Conservation (phyloP, 2,113 vertebrate genomes). For the Synodontis membranacea region DNA sequence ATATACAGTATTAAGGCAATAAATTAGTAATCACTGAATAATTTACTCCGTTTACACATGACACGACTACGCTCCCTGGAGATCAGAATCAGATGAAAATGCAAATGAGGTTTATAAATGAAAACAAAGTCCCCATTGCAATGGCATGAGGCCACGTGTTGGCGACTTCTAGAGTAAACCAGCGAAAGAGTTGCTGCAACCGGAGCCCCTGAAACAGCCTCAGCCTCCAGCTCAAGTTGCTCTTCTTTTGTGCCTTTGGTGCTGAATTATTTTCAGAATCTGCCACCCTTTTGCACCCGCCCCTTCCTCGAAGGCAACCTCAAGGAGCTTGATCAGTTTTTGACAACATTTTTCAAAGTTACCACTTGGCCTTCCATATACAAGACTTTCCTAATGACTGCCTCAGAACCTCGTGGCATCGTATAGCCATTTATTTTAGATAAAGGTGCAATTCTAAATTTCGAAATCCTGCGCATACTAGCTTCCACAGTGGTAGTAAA, state of each 20-base stretch:
- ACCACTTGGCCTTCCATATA: background rate
- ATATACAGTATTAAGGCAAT: background rate
- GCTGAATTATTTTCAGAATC: conserved; percentile 74
- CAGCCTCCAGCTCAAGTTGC: conserved; percentile 64
- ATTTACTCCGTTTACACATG: conserved; percentile 14
- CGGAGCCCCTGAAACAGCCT: conserved; percentile 57
- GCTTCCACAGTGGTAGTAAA: background rate
- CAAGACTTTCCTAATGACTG: too few species aligned
- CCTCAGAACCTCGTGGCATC: background rate
- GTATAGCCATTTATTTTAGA: background rate
- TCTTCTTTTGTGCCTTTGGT: conserved; percentile 65
- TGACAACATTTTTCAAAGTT: background rate
- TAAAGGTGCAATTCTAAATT: background rate
- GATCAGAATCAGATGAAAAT: conserved; percentile 28
- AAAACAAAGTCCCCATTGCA: conserved; percentile 36
- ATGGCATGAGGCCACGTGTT: conserved; percentile 26
- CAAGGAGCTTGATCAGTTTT: background rate
- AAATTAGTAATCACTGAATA: conserved; percentile 16
- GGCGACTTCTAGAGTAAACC: background rate
- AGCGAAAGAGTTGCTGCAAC: conserved; percentile 64
- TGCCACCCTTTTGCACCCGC: conserved; percentile 55
- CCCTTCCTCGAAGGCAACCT: conserved; percentile 18
- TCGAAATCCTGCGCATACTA: background rate
- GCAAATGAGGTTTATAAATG: conserved; percentile 38
- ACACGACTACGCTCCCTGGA: background rate